phyloP scores from a whole-genome alignment of 2,797 vertebrate genomes.

The Scleropages formosus region DNA sequence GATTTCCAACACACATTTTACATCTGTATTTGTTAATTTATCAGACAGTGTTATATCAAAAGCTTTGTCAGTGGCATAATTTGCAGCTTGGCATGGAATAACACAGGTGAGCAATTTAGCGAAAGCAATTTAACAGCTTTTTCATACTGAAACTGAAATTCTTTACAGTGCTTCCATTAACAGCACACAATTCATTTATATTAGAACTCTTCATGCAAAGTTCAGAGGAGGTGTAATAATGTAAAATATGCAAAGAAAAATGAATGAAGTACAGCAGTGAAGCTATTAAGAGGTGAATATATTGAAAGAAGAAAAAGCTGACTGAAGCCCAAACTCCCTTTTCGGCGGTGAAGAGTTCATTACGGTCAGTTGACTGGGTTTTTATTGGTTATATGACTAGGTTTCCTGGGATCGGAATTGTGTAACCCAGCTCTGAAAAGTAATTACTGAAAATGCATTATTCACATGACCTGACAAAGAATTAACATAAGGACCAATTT shows the following conservation, averaged over 20 bases:
- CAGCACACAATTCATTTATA: not conserved
- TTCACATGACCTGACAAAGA: no score
- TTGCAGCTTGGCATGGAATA: not conserved
- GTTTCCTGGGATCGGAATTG: no score
- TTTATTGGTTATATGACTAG: no score
- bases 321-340: no score
- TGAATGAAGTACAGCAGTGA: not conserved
- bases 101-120: not conserved
- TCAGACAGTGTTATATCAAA: not conserved
- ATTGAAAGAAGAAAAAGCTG: not conserved
- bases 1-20: slow-evolving; percentile 13
- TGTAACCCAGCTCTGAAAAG: no score
- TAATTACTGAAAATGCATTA: no score
- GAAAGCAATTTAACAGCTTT: not conserved
- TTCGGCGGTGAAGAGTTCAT: no score
- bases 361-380: no score
- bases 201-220: not conserved
- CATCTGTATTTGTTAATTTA: slow-evolving; percentile 13
- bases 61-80: not conserved
- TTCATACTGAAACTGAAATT: not conserved
- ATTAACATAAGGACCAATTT: no score
- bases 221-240: not conserved
- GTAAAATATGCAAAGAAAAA: not conserved
- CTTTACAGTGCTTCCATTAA: slow-evolving; percentile 8
- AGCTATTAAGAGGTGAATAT: not conserved